Evolutionary conservation across 2,113 vertebrate genomes (phyloP).

Genomic region (Pseudopipra pipra): DNA sequence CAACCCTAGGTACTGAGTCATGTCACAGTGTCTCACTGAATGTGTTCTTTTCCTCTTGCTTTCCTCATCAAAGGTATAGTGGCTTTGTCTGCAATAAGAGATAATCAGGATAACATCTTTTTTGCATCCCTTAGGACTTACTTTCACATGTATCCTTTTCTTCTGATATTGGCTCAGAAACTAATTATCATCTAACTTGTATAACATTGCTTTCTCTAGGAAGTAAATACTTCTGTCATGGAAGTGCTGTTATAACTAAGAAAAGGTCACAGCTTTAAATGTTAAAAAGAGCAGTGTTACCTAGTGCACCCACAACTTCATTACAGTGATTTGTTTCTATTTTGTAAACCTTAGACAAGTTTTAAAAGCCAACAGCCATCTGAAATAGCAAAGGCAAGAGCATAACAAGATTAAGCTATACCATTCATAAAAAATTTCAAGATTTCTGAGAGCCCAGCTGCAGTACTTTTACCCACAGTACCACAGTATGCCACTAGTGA

Average conservation of each 20-base stretch:
- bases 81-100: background rate
- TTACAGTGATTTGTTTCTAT: background rate
- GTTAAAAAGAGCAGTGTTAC: background rate
- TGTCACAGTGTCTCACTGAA: background rate
- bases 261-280: background rate
- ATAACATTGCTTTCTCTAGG: background rate
- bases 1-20: background rate
- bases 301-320: background rate
- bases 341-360: background rate
- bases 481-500: background rate
- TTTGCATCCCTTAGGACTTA: background rate
- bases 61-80: background rate
- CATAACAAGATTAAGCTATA: background rate
- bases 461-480: background rate
- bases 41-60: background rate
- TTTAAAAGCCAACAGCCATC: background rate
- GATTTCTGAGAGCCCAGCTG: background rate
- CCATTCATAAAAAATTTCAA: background rate
- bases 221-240: background rate
- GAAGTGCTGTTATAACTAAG: background rate
- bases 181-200: background rate
- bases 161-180: background rate
- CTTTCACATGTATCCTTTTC: background rate
- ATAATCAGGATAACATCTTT: background rate
- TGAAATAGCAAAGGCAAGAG: background rate